Conservation (phyloP, 2,888 invertebrate species). For the Pristionchus fissidentatus region DNA sequence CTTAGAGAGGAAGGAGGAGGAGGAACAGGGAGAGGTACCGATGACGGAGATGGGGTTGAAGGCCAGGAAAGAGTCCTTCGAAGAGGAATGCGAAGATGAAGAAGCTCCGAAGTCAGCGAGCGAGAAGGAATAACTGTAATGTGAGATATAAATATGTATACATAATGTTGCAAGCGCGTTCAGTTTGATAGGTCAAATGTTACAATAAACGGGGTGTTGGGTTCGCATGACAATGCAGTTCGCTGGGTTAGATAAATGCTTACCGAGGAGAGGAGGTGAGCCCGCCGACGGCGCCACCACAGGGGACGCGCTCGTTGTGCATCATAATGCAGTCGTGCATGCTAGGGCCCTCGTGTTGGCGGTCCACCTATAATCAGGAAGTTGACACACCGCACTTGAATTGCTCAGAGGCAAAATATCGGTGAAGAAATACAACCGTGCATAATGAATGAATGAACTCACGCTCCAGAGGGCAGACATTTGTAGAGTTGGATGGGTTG, state of each 20-base stretch:
- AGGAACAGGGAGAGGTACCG: slow-evolving; percentile 47
- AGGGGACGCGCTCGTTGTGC: slow-evolving; percentile 43
- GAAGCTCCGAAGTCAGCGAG: slow-evolving; percentile 22
- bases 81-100: not conserved
- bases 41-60: slow-evolving; percentile 44
- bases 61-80: slow-evolving; percentile 34
- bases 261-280: slow-evolving; percentile 39
- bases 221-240: not conserved
- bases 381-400: not conserved
- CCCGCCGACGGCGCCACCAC: slow-evolving; percentile 4
- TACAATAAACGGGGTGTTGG: not conserved
- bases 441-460: not conserved
- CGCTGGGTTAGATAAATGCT: not conserved
- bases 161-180: not conserved
- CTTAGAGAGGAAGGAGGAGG: slow-evolving; percentile 45
- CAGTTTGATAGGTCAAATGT: not conserved
- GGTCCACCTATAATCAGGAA: slow-evolving; percentile 34
- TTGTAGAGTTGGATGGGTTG: slow-evolving; percentile 45
- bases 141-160: not conserved
- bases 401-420: not conserved
- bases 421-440: no score
- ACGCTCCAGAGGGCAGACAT: slow-evolving; percentile 49
- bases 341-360: slow-evolving; percentile 33
- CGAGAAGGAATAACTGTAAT: slow-evolving; percentile 47
- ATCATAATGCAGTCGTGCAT: slow-evolving; percentile 49